Conservation (phyloP, 1,140 invertebrate genomes). For the Drosophila ogumai region DNA sequence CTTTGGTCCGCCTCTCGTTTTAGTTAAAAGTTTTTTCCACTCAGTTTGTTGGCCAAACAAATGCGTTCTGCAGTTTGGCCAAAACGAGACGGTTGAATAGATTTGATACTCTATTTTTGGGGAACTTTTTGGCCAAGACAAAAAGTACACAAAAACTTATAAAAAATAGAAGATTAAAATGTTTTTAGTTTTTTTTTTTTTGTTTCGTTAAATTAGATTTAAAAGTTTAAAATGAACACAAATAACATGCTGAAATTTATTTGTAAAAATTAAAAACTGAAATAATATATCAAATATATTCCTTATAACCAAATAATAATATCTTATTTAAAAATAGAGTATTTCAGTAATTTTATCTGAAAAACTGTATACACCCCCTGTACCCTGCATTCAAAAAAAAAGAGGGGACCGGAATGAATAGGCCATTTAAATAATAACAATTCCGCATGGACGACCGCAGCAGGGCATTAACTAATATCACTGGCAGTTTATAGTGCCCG, state of each 20-base stretch:
- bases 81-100: slow-evolving; percentile 15
- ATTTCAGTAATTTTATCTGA: not conserved
- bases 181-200: not conserved
- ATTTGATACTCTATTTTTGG: slow-evolving; percentile 13
- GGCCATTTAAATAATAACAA: slow-evolving; percentile 61
- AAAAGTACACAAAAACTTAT: not conserved
- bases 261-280: too few species aligned
- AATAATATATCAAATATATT: too few species aligned
- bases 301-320: not conserved
- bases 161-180: not conserved
- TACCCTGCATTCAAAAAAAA: slow-evolving; percentile 10
- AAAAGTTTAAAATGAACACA: not conserved
- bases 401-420: slow-evolving; percentile 31
- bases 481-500: slow-evolving; percentile 39
- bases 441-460: slow-evolving; percentile 58
- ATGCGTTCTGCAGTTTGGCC: slow-evolving; percentile 44
- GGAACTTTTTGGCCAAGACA: not conserved
- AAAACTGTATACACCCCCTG: not conserved
- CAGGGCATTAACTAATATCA: slow-evolving; percentile 55
- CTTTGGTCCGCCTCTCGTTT: slow-evolving; percentile 22
- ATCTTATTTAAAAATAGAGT: too few species aligned
- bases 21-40: slow-evolving; percentile 61
- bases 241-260: not conserved
- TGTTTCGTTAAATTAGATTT: not conserved
- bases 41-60: slow-evolving; percentile 54